Evolutionary conservation across 2,113 vertebrate species (phyloP), one percentile per base, ranked within the genome.

Genomic region (Limanda limanda): DNA sequence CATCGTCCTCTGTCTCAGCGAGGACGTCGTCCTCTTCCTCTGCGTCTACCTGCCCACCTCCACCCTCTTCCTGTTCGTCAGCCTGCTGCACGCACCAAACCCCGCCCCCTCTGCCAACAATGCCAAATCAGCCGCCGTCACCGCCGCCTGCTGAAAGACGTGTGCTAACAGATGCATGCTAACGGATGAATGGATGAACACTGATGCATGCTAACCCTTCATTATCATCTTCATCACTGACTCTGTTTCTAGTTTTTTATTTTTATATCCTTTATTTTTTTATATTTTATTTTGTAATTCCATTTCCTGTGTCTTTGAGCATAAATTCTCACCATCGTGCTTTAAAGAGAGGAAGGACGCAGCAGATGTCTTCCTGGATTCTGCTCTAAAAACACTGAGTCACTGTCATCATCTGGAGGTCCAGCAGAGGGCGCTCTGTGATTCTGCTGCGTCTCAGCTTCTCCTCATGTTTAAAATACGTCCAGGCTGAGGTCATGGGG

Each of bases 11-110:
- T 97, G 96, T 91, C 89, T 98, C 91, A 97, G 95, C 10, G 95
- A 98, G 91, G 96, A 98, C 85, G 61, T 97, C 82, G 91, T 99
- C 91, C 96, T 99, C 89, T 99, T 98, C 94, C 93, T 98, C 82
- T 97, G 95, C 90, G 81, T 98, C 90, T 98, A 95, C 94, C 94
- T 99, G 87, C 97, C 98, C 88, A 94, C 97, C 89, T 97, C 95
- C 91, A 96, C 95, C 88, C 94, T 97, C 92, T 97, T 97, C 92
- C 95, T 97, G 77, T 92, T 96, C 74, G 93, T 96, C 94, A 96
- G 94, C 81, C 94, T 96, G 82, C 95, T 98, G 90, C 95, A 93
- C 91, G 85, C 90, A 83, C 93, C 94, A 70, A 90, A 89, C 91
- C 89, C 94, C 87, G 83, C 79, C 80, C 71, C 82, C 56, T 67